Evolutionary conservation across 2,113 vertebrate genomes (phyloP), one percentile per base, ranked within the genome.

Genomic region (Oxyruncus cristatus): DNA sequence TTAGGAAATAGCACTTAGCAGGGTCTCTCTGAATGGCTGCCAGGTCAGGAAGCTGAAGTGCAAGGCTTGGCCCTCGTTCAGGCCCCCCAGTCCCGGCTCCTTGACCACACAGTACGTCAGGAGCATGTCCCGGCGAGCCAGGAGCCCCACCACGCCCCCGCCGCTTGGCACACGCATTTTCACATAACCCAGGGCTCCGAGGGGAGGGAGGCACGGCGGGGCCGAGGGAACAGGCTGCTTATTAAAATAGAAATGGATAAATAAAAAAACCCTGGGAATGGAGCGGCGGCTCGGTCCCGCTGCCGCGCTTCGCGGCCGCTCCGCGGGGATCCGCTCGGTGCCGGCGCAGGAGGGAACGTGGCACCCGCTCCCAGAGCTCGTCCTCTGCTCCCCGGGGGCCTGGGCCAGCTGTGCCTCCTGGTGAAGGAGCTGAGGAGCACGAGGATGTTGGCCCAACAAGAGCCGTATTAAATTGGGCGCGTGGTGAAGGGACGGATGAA

Each of bases 1-100:
- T 98, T 98, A 98, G 98, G 98, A 99, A 99, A 98, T 98, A 98
- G 98, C 98, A 98, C 98, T 99, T 99, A 98, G 98, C 98, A 97
- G 98, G 98, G 98, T 98, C 98, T 97, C 98, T 99, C 98, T 99
- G 98, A 98, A 98, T 98, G 98, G 97, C 98, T 98, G 98, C 98
- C 98, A 98, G 98, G 98, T 98, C 98, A 99, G 98, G 98, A 99
- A 99, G 98, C 98, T 98, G 98, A 98, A 98, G 98, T 98, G 98
- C 98, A 98, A 99, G 98, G 97, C 98, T 98, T 99, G 98, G 98
- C 98, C 98, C 94, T 92, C 49, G 53, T 98, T 98, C 98, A 98
- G 98, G 96, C 96, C 97, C 98, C 98, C 98, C 96, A 97, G 97
- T 96, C 97, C 98, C 97, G 58, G 97, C 96, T 98, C 95, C 98